phyloP scores from a whole-genome alignment of 2,797 vertebrate species.

The Myotis vivesi region DNA sequence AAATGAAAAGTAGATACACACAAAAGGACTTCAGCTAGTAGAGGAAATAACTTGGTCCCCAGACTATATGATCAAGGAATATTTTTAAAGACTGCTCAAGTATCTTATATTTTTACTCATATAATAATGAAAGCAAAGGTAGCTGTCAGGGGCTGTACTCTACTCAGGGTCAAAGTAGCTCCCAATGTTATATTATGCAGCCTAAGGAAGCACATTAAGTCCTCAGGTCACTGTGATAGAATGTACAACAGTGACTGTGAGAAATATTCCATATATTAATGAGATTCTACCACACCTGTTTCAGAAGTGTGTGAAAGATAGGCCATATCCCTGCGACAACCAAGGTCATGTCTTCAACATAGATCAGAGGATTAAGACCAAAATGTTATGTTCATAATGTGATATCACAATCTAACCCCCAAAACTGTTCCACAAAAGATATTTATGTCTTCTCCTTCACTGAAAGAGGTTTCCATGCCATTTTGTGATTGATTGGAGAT shows the following conservation, averaged over 20 bases:
- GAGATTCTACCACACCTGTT: not conserved
- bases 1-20: not conserved
- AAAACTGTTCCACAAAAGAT: not conserved
- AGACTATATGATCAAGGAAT: not conserved
- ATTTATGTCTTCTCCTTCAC: conserved; percentile 19
- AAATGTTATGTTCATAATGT: not conserved
- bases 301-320: not conserved
- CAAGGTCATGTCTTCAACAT: not conserved
- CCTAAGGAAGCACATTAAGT: not conserved
- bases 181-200: not conserved
- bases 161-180: not conserved
- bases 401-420: not conserved
- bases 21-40: not conserved
- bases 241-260: not conserved
- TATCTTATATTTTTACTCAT: not conserved
- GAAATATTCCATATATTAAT: not conserved
- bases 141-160: not conserved
- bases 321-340: not conserved
- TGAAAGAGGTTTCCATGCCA: conserved; percentile 43
- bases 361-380: not conserved
- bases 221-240: not conserved
- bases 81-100: not conserved
- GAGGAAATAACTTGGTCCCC: not conserved
- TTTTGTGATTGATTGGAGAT: conserved; percentile 41
- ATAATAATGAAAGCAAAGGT: not conserved